Percentiles rank a stretch among this genome's conserved stretches.
phyloP scores from a whole-genome alignment of 2,113 vertebrate genomes.

The Phyllopteryx taeniolatus region DNA sequence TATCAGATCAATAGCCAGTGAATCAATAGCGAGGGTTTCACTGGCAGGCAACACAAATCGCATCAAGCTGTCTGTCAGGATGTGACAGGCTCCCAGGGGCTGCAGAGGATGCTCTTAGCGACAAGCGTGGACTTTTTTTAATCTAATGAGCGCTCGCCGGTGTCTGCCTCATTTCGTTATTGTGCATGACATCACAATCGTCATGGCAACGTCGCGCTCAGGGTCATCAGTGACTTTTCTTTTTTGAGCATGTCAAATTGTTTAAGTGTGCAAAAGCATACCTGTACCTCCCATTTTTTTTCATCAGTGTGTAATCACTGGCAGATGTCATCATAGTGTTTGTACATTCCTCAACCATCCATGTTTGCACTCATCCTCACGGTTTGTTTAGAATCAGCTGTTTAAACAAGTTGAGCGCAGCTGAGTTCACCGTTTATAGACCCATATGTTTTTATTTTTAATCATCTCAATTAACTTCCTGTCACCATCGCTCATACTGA shows the following conservation, averaged over 20 bases:
- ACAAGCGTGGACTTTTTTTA: constrained; percentile 20
- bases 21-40: constrained; percentile 54
- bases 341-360: constrained; percentile 22
- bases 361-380: constrained; percentile 23
- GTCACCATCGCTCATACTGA: constrained; percentile 9
- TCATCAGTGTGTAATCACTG: constrained; percentile 21
- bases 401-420: constrained; percentile 25
- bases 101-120: constrained; percentile 9
- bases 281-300: constrained; percentile 8
- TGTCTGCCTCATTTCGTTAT: constrained; percentile 30
- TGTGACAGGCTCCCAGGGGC: constrained; percentile 19
- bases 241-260: constrained; percentile 2
- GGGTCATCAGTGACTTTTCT: constrained; percentile 24
- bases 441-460: constrained; percentile 30
- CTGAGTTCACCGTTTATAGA: constrained; percentile 1
- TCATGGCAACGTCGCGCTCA: constrained; percentile 24
- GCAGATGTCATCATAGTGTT: constrained; percentile 32
- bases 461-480: constrained; percentile 21
- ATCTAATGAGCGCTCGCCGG: constrained; percentile 20
- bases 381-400: constrained; percentile 26
- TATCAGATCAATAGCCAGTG: constrained; percentile 52
- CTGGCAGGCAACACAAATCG: constrained; percentile 36
- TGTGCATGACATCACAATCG: constrained; percentile 14
- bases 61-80: constrained; percentile 35
- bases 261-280: constrained; percentile 7